These are phyloP conservation scores for Dromococcyx pavoninus DNA, from an alignment of 2,797 vertebrate species.

Conservation along the genomic window DNA sequence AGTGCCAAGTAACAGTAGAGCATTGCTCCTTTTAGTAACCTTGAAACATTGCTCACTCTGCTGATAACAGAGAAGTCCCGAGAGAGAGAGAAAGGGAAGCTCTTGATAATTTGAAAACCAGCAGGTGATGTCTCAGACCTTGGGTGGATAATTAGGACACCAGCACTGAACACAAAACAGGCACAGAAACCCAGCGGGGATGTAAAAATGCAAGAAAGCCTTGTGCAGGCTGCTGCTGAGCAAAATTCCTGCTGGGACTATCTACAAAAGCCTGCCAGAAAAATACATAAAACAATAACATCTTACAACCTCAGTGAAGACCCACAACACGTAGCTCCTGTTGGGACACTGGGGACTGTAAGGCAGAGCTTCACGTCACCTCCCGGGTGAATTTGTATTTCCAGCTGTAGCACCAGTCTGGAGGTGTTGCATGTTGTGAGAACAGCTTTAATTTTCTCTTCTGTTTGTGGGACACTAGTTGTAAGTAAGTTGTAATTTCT, in stretches of 20 bases:
- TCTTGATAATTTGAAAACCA: constrained; percentile 23
- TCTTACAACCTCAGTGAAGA: not conserved
- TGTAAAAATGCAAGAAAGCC: not conserved
- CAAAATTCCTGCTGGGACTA: not conserved
- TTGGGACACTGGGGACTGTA: accelerated
- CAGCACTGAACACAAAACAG: not conserved
- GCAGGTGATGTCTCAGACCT: constrained; percentile 25
- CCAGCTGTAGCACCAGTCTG: not conserved
- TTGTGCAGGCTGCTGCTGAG: not conserved
- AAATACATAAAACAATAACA: not conserved
- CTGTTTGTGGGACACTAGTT: not conserved
- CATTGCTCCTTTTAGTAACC: not conserved
- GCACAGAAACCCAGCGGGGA: not conserved
- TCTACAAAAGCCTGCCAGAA: not conserved
- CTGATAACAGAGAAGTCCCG: not conserved
- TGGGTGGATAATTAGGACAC: not conserved
- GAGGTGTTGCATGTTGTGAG: accelerated
- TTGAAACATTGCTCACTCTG: not conserved
- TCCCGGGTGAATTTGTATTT: not conserved
- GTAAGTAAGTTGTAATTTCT: not conserved
- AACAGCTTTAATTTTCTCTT: not conserved
- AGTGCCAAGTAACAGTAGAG: not conserved
- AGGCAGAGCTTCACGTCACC: not conserved
- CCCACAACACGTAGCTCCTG: accelerated
- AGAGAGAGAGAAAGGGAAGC: not conserved